These are phyloP conservation scores for Trachemys scripta DNA, from an alignment of 2,113 vertebrate genomes.

Conservation along the genomic window DNA sequence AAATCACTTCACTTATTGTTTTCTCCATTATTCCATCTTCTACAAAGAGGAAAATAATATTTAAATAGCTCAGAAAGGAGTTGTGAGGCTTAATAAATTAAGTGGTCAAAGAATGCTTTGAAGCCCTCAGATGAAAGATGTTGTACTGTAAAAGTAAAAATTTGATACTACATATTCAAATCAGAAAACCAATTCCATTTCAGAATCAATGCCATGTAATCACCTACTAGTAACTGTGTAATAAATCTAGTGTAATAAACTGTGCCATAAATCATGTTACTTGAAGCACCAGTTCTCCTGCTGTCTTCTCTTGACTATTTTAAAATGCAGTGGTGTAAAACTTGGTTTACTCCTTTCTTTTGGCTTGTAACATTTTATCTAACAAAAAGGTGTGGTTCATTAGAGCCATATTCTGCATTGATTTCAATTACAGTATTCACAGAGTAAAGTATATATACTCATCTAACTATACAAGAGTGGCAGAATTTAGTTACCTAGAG, in stretches of 20 bases:
- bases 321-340: background rate
- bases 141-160: constrained; percentile 49
- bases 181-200: constrained; percentile 57
- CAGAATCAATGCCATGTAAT: constrained; percentile 14
- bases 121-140: constrained; percentile 61
- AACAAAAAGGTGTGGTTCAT: background rate
- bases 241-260: background rate
- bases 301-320: background rate
- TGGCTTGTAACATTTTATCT: background rate
- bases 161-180: background rate
- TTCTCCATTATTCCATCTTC: constrained; percentile 59
- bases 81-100: constrained; percentile 46
- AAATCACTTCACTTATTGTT: constrained; percentile 50
- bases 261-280: background rate
- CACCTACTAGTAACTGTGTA: background rate
- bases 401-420: background rate
- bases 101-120: constrained; percentile 65
- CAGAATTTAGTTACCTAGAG: background rate
- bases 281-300: background rate
- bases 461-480: background rate
- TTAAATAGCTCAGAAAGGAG: constrained; percentile 35
- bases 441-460: background rate
- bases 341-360: background rate
- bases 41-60: constrained; percentile 42
- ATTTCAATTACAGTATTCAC: background rate